Percentiles rank a stretch among this genome's conserved stretches.
phyloP scores from a whole-genome alignment of 2,797 vertebrate genomes.

The Crax fasciolata region DNA sequence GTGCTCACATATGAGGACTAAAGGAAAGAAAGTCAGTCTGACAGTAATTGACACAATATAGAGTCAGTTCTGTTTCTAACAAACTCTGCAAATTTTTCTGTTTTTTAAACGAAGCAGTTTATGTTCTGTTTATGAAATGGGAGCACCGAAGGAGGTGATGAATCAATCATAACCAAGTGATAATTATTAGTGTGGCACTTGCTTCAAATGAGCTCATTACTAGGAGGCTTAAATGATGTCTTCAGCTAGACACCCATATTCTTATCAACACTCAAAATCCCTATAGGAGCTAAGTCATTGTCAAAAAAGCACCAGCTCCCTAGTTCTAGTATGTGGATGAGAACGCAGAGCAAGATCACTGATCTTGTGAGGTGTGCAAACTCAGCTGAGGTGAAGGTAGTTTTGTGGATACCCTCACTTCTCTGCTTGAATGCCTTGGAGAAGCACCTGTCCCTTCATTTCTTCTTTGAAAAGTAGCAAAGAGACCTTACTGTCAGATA shows the following conservation, averaged over 20 bases:
- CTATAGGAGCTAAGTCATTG: not conserved
- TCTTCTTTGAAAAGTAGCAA: not conserved
- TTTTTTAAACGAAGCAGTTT: constrained; percentile 32
- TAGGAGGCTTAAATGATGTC: constrained; percentile 60
- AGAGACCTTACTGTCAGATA: not conserved
- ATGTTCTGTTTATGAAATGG: constrained; percentile 61
- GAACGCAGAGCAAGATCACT: not conserved
- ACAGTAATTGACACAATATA: not conserved
- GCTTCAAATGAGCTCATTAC: constrained; percentile 65
- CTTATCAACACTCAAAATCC: constrained; percentile 26
- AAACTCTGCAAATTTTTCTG: constrained; percentile 21
- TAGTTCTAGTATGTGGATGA: not conserved
- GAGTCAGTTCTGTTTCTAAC: not conserved
- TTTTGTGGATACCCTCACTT: not conserved
- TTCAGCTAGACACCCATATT: constrained; percentile 7
- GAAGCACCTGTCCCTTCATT: not conserved
- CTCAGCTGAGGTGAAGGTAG: not conserved
- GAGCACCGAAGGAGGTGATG: constrained; percentile 38
- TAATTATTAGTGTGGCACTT: constrained; percentile 61
- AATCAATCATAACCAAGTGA: constrained; percentile 62
- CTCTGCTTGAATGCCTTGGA: not conserved
- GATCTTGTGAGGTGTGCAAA: not conserved
- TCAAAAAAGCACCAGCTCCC: not conserved
- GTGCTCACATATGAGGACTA: not conserved
- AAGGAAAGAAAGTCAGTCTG: not conserved